These are phyloP conservation scores for Limnodromus scolopaceus DNA, from an alignment of 2,797 vertebrate genomes.

Conservation along the genomic window DNA sequence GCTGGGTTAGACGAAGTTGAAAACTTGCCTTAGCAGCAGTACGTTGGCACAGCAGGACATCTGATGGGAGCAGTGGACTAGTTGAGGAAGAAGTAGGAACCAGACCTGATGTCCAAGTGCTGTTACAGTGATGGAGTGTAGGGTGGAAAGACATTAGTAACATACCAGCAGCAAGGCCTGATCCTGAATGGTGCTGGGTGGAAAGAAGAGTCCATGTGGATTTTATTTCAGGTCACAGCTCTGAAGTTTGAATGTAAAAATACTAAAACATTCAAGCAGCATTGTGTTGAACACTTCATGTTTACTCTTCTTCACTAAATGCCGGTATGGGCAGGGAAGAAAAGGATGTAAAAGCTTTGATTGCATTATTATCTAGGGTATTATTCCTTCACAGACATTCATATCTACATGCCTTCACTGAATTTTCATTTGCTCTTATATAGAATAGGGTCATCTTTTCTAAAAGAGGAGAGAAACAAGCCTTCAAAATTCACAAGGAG, in stretches of 20 bases:
- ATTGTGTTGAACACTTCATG: background rate
- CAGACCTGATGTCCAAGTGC: background rate
- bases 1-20: background rate
- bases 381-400: background rate
- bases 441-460: background rate
- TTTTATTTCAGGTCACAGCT: background rate
- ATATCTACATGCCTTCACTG: background rate
- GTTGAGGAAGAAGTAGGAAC: background rate
- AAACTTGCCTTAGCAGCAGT: background rate
- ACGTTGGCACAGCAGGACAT: background rate
- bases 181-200: background rate
- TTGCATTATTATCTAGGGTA: background rate
- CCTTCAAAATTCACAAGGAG: slow-evolving; percentile 19
- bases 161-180: background rate
- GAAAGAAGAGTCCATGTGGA: background rate
- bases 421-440: background rate
- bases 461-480: background rate
- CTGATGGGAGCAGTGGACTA: background rate
- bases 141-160: background rate
- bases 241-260: background rate
- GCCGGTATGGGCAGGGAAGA: background rate
- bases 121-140: background rate
- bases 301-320: background rate
- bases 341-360: background rate
- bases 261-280: background rate